Evolutionary conservation across 2,797 vertebrate species (phyloP).

Genomic region (Nyctalus aviator): DNA sequence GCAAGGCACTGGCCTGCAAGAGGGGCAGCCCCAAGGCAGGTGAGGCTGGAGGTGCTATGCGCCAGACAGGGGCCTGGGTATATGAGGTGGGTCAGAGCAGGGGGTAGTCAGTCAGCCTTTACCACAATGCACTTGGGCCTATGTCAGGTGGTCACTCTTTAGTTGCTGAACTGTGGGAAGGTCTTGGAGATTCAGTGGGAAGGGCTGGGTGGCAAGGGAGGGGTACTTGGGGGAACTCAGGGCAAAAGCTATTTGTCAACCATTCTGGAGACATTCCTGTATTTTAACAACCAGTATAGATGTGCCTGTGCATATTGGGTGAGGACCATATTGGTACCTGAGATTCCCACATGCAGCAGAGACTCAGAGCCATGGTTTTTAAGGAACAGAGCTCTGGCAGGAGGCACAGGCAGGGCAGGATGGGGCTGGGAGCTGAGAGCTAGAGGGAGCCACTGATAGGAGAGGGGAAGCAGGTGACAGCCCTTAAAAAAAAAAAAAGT

Average conservation of each 20-base stretch:
- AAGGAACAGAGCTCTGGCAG: background rate
- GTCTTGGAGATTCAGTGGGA: background rate
- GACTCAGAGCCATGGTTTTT: background rate
- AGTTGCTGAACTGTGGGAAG: background rate
- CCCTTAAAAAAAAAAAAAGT: background rate
- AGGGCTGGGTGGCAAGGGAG: background rate
- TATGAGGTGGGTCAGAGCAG: rapidly evolving
- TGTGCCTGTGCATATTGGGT: background rate
- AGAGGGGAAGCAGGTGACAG: background rate
- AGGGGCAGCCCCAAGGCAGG: constrained; percentile 95
- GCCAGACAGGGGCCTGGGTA: background rate
- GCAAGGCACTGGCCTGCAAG: constrained; percentile 92
- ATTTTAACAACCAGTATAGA: background rate
- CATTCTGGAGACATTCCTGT: background rate
- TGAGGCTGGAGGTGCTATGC: constrained; percentile 81
- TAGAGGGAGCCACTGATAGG: background rate
- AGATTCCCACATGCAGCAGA: background rate
- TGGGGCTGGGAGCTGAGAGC: background rate
- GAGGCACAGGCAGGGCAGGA: background rate
- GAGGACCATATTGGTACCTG: background rate
- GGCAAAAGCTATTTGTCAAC: background rate
- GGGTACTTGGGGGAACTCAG: background rate
- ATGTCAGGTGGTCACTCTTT: background rate
- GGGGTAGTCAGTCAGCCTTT: no score
- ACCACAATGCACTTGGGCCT: background rate